Conservation (phyloP, 1,140 invertebrate species). For the Potamilus streckersoni region DNA sequence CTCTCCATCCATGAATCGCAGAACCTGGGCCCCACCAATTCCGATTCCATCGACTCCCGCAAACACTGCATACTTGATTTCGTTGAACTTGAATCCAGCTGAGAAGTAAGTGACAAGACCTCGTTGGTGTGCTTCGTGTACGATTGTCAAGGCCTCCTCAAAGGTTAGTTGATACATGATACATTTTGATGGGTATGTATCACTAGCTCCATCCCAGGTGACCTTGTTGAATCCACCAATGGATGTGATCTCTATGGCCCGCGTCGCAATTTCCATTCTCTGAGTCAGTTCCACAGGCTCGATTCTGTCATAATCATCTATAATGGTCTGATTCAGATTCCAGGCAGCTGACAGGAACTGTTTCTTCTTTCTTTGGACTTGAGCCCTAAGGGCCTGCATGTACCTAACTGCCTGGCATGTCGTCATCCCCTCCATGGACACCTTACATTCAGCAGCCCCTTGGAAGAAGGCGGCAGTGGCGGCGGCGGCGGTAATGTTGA, state of each 20-base stretch:
- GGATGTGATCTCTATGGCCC: slow-evolving; percentile 46
- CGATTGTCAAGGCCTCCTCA: slow-evolving; percentile 45
- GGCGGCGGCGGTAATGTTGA: slow-evolving; percentile 10
- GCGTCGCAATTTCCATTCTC: slow-evolving; percentile 42
- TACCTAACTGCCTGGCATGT: slow-evolving; percentile 44
- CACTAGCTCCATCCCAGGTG: slow-evolving; percentile 45
- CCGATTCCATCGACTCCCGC: too few species aligned
- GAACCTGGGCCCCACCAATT: too few species aligned
- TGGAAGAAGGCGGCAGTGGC: slow-evolving; percentile 44
- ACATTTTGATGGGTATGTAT: slow-evolving; percentile 45
- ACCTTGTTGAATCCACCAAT: slow-evolving; percentile 8
- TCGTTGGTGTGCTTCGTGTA: slow-evolving; percentile 17
- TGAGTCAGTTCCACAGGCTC: slow-evolving; percentile 16
- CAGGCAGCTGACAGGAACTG: slow-evolving; percentile 49
- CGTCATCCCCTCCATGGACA: slow-evolving; percentile 25
- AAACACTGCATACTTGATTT: too few species aligned
- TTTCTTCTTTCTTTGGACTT: slow-evolving; percentile 38
- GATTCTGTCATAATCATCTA: slow-evolving; percentile 34
- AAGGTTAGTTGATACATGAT: slow-evolving; percentile 52
- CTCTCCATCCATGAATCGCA: too few species aligned
- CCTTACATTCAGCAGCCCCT: slow-evolving; percentile 19
- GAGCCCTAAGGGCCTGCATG: slow-evolving; percentile 15
- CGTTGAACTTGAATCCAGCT: too few species aligned
- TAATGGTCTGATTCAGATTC: slow-evolving; percentile 45
- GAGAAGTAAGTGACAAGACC: too few species aligned